Conservation (phyloP, 1,140 invertebrate species). For the Drosophila miranda region DNA sequence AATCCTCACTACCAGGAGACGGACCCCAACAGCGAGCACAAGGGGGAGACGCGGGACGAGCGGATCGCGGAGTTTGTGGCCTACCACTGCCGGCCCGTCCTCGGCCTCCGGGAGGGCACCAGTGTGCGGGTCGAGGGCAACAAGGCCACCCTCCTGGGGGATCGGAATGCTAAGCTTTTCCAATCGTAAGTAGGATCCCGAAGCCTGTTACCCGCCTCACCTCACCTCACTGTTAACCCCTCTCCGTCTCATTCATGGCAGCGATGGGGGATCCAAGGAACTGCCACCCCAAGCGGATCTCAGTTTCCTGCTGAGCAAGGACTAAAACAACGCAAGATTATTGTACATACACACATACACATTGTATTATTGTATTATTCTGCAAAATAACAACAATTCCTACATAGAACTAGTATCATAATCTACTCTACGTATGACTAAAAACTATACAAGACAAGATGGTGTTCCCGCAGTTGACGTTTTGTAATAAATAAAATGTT, state of each 20-base stretch:
- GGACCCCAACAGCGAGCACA: slow-evolving; percentile 86
- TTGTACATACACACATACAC: slow-evolving; percentile 27
- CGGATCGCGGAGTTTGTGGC: slow-evolving; percentile 88
- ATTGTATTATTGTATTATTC: slow-evolving; percentile 57
- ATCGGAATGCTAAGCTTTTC: slow-evolving; percentile 86
- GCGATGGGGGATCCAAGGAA: slow-evolving; percentile 83
- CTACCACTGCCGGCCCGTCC: slow-evolving; percentile 84
- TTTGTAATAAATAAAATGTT: slow-evolving; percentile 39
- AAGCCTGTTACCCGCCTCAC: no score
- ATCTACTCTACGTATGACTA: slow-evolving; percentile 11
- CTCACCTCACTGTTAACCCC: no score
- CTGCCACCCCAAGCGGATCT: slow-evolving; percentile 84
- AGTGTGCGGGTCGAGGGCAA: slow-evolving; percentile 86
- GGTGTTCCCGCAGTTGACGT: background rate
- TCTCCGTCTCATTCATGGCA: slow-evolving; percentile 51
- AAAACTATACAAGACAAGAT: slow-evolving; percentile 26
- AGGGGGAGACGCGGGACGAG: slow-evolving; percentile 89
- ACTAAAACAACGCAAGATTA: slow-evolving; percentile 26
- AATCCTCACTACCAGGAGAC: slow-evolving; percentile 92
- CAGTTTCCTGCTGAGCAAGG: slow-evolving; percentile 83
- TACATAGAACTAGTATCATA: slow-evolving; percentile 10
- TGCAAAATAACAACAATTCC: slow-evolving; percentile 47
- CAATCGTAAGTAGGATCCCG: slow-evolving; percentile 83
- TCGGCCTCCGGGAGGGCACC: slow-evolving; percentile 89
- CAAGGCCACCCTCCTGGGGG: slow-evolving; percentile 85